Conservation (phyloP, 2,113 vertebrate genomes). For the Pseudorectes ferrugineus region DNA sequence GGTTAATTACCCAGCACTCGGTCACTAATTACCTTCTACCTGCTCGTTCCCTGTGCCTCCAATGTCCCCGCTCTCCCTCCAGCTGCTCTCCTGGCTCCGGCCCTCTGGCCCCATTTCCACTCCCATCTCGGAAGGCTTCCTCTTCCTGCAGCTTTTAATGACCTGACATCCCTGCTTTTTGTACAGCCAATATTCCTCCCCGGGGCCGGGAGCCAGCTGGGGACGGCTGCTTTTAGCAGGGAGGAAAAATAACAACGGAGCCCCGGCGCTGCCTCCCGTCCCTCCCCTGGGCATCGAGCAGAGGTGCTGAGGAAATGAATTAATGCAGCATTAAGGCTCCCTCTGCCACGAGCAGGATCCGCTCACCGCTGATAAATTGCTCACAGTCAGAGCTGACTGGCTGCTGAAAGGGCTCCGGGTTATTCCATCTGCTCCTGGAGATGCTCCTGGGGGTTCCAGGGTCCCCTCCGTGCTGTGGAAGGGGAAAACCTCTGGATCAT, state of each 20-base stretch:
- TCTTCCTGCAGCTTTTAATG: neutral
- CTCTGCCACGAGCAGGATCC: neutral
- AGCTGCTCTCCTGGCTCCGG: neutral
- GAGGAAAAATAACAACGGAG: neutral
- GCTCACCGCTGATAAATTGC: neutral
- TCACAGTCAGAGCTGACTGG: neutral
- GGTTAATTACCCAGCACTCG: neutral
- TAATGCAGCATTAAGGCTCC: neutral
- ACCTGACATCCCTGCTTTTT: neutral
- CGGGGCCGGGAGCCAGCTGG: too few relatives aligned
- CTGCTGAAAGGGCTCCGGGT: neutral
- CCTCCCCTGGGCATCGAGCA: neutral
- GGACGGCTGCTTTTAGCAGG: neutral
- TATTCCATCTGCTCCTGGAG: neutral
- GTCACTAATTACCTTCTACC: neutral
- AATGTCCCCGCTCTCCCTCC: neutral
- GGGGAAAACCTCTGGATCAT: neutral
- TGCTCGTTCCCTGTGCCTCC: neutral
- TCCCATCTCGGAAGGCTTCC: neutral
- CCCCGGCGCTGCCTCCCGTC: neutral
- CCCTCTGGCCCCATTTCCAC: neutral
- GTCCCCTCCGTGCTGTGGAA: neutral
- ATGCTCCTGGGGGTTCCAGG: neutral
- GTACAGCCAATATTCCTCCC: neutral
- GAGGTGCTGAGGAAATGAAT: conserved; percentile 32